A percentile compares a stretch with the other conserved stretches of the same genome.
Conservation (phyloP, 2,113 vertebrate genomes). For the Dasyprocta punctata region DNA sequence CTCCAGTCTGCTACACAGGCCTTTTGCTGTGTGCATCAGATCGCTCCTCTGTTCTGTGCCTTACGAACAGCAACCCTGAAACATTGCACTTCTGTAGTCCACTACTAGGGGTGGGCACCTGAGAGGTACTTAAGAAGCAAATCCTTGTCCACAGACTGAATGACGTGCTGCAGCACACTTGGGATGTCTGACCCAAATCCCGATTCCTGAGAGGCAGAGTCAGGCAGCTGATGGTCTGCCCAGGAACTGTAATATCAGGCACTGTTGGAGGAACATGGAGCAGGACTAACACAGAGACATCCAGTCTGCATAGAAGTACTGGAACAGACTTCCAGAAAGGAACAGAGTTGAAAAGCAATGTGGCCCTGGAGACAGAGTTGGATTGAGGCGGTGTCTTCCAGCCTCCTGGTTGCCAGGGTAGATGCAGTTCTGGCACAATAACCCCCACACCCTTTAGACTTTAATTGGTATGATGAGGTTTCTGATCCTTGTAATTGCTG, state of each 20-base stretch:
- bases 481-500: constrained; percentile 28
- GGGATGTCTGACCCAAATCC: neutral
- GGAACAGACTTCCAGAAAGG: neutral
- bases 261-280: neutral
- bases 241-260: neutral
- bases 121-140: neutral
- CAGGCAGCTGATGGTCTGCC: neutral
- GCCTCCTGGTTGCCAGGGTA: neutral
- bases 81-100: neutral
- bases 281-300: neutral
- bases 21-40: neutral
- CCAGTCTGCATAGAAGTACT: neutral
- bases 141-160: neutral
- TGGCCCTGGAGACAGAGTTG: neutral
- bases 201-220: neutral
- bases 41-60: neutral
- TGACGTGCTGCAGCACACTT: neutral
- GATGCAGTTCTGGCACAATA: neutral
- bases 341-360: neutral
- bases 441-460: neutral
- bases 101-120: neutral
- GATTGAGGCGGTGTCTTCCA: neutral
- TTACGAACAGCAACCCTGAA: neutral
- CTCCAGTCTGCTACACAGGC: neutral
- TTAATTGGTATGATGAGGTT: neutral